A percentile compares a stretch with the other conserved stretches of the same genome.
Conservation (phyloP, 2,888 invertebrate species). For the Spicauda simplicius region DNA sequence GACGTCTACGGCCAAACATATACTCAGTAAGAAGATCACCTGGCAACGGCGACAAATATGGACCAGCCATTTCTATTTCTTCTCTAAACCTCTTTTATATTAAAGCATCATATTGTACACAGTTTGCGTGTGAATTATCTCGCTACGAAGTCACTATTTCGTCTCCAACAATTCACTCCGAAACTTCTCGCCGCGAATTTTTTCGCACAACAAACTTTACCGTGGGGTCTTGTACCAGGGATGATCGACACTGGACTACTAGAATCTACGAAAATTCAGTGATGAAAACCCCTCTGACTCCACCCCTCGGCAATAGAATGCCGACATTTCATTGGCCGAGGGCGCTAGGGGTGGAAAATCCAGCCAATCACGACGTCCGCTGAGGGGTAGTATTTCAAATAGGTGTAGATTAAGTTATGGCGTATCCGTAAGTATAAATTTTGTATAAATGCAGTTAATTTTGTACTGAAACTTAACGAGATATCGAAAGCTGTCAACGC, state of each 20-base stretch:
- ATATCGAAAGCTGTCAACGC: conserved; percentile 52
- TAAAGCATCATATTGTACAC: not conserved
- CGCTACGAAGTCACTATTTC: conserved; percentile 5
- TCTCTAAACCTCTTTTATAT: not conserved
- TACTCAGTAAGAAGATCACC: conserved; percentile 96
- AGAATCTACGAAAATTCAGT: conserved; percentile 66
- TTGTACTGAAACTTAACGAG: conserved; percentile 64
- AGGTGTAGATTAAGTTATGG: conserved; percentile 83
- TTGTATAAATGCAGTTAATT: conserved; percentile 73
- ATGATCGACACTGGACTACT: conserved; percentile 68
- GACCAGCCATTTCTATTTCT: conserved; percentile 89
- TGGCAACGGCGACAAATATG: conserved; percentile 93
- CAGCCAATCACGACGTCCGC: conserved; percentile 63
- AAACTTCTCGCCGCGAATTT: conserved; percentile 48
- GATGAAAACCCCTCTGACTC: conserved; percentile 76
- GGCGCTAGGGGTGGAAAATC: conserved; percentile 70
- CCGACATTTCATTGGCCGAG: conserved; percentile 64
- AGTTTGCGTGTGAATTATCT: not conserved
- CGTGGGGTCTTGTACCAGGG: conserved; percentile 50
- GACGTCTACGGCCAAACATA: conserved; percentile 95
- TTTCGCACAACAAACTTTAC: conserved; percentile 42
- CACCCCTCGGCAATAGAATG: conserved; percentile 67
- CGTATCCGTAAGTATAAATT: conserved; percentile 72
- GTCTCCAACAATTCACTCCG: conserved; percentile 20
- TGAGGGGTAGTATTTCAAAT: conserved; percentile 69